phyloP scores from a whole-genome alignment of 2,888 invertebrate genomes.

The Leucoma salicis region DNA sequence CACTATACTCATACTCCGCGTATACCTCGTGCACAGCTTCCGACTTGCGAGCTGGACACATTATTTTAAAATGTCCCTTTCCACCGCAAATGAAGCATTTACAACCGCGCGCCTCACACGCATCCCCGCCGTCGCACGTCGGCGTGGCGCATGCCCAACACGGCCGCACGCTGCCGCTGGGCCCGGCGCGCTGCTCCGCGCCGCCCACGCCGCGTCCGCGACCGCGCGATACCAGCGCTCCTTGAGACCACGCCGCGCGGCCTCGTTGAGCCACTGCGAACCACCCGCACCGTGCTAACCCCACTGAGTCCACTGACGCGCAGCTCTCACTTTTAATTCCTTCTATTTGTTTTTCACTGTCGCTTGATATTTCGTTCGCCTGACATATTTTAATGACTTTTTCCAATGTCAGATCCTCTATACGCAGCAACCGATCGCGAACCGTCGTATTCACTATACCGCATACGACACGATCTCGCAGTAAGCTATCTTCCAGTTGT shows the following conservation, averaged over 20 bases:
- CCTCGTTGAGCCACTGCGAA: too few species aligned
- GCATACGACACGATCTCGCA: constrained; percentile 8
- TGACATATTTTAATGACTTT: constrained; percentile 6
- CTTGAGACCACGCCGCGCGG: not conserved
- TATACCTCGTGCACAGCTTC: constrained; percentile 1
- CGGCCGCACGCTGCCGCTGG: not conserved
- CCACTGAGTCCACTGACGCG: not conserved
- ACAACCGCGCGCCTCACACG: not conserved
- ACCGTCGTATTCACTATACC: constrained; percentile 5
- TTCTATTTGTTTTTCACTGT: constrained; percentile 2
- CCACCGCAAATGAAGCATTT: not conserved
- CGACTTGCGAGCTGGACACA: not conserved
- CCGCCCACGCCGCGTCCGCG: not conserved
- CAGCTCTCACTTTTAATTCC: not conserved
- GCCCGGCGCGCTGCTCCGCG: not conserved
- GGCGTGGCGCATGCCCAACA: not conserved
- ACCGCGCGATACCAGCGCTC: not conserved
- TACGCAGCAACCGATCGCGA: constrained; percentile 4
- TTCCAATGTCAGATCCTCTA: constrained; percentile 1
- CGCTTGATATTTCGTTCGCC: constrained; percentile 5
- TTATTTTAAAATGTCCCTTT: constrained; percentile 1
- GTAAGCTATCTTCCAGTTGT: not conserved
- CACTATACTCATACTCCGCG: not conserved
- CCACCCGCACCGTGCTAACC: not conserved
- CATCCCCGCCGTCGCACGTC: not conserved